A percentile compares a stretch with the other conserved stretches of the same genome.
Conservation (phyloP, 2,888 invertebrate genomes). For the Rotaria socialis region DNA sequence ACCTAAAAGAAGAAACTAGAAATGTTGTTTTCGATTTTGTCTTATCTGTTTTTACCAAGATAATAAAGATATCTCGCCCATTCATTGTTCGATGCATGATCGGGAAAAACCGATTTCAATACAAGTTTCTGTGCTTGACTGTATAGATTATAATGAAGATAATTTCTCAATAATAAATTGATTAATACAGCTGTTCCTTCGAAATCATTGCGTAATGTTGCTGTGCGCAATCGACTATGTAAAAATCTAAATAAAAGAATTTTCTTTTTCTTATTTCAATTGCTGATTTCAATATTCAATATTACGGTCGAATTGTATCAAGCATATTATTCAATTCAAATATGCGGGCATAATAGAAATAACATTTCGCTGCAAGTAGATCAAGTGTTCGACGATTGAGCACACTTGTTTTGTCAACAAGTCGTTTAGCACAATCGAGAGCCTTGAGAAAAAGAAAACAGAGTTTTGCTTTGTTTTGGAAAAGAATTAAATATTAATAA, state of each 20-base stretch:
- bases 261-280: background rate
- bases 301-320: conserved; percentile 73
- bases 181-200: conserved; percentile 95
- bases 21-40: too few relatives aligned
- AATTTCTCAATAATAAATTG: conserved; percentile 91
- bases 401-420: conserved; percentile 80
- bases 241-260: conserved; percentile 62
- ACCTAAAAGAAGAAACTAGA: conserved; percentile 65
- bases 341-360: conserved; percentile 83
- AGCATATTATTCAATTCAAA: conserved; percentile 82
- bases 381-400: conserved; percentile 88
- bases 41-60: conserved; percentile 45
- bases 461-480: too few relatives aligned
- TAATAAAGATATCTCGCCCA: conserved; percentile 96
- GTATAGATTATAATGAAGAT: conserved; percentile 87
- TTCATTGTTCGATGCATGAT: conserved; percentile 93
- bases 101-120: conserved; percentile 90
- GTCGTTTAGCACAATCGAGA: conserved; percentile 73
- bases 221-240: conserved; percentile 84
- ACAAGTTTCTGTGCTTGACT: conserved; percentile 94
- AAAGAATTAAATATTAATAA: background rate
- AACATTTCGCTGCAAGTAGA: conserved; percentile 87
- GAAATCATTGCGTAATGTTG: conserved; percentile 87
- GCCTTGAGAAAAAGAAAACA: conserved; percentile 61
- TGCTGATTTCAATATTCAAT: too few relatives aligned